Evolutionary conservation across 35 echinoderm and acorn worm genomes (phyloP).

Genomic region (Apostichopus californicus): DNA sequence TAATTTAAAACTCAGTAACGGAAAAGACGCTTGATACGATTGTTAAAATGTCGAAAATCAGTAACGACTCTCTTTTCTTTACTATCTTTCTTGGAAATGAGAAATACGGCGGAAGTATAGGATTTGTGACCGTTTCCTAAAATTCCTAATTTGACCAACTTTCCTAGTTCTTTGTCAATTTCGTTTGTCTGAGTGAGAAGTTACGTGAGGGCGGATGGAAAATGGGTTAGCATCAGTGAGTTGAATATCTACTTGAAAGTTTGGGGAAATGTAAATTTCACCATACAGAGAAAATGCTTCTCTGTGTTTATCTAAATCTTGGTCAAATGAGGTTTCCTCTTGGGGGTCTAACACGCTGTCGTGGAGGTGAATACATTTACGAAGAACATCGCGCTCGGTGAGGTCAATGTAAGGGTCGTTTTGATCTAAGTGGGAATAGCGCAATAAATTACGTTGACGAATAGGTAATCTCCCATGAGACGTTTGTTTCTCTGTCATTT

Average conservation of each 20-base stretch:
- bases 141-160: slow-evolving; percentile 60
- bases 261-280: slow-evolving; percentile 56
- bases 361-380: slow-evolving; percentile 7
- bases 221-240: slow-evolving; percentile 45
- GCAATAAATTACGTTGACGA: background rate
- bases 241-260: slow-evolving; percentile 37
- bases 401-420: background rate
- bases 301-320: background rate
- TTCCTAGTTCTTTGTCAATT: slow-evolving; percentile 54
- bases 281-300: slow-evolving; percentile 57
- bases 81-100: slow-evolving; percentile 55
- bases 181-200: slow-evolving; percentile 39
- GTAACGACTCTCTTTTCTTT: slow-evolving; percentile 61
- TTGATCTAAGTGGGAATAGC: background rate
- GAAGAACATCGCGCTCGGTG: background rate
- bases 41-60: slow-evolving; percentile 56
- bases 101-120: slow-evolving; percentile 65
- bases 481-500: too few relatives aligned
- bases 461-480: too few relatives aligned
- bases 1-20: slow-evolving; percentile 57
- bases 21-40: slow-evolving; percentile 58
- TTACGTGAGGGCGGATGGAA: slow-evolving; percentile 57
- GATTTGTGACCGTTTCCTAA: slow-evolving; percentile 61
- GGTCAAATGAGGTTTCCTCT: background rate
- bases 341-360: background rate